phyloP scores from a whole-genome alignment of 1,140 invertebrate genomes.

The Monochamus saltuarius region DNA sequence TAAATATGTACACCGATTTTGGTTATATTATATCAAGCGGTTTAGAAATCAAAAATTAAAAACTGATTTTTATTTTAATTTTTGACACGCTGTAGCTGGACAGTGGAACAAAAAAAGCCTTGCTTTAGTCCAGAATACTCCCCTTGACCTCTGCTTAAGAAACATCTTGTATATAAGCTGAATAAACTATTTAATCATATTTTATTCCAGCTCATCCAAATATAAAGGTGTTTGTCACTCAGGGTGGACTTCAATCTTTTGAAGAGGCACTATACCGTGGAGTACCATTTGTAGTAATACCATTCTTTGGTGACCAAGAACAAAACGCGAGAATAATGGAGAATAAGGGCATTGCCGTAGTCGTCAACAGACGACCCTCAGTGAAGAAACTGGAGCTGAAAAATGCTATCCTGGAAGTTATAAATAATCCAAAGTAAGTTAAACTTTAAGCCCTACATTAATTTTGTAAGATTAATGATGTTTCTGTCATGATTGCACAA shows the following conservation, averaged over 20 bases:
- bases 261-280: conserved; percentile 54
- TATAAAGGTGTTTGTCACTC: conserved; percentile 52
- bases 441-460: too few relatives aligned
- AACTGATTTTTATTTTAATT: too few relatives aligned
- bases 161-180: too few relatives aligned
- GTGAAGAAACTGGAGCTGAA: neutral
- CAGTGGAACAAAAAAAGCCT: too few relatives aligned
- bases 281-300: conserved; percentile 55
- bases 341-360: conserved; percentile 36
- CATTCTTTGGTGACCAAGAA: conserved; percentile 46
- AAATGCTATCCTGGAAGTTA: conserved; percentile 10
- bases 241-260: conserved; percentile 55
- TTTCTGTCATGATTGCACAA: too few relatives aligned
- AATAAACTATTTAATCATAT: conserved; percentile 53
- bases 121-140: too few relatives aligned
- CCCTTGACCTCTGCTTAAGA: too few relatives aligned
- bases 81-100: too few relatives aligned
- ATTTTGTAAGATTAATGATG: too few relatives aligned
- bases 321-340: conserved; percentile 35
- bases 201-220: conserved; percentile 48
- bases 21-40: too few relatives aligned
- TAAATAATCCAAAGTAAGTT: conserved; percentile 6
- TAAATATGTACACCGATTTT: too few relatives aligned
- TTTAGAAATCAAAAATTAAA: too few relatives aligned
- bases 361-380: conserved; percentile 12